Evolutionary conservation across 2,888 invertebrate species (phyloP).

Genomic region (Phorcus lineatus): DNA sequence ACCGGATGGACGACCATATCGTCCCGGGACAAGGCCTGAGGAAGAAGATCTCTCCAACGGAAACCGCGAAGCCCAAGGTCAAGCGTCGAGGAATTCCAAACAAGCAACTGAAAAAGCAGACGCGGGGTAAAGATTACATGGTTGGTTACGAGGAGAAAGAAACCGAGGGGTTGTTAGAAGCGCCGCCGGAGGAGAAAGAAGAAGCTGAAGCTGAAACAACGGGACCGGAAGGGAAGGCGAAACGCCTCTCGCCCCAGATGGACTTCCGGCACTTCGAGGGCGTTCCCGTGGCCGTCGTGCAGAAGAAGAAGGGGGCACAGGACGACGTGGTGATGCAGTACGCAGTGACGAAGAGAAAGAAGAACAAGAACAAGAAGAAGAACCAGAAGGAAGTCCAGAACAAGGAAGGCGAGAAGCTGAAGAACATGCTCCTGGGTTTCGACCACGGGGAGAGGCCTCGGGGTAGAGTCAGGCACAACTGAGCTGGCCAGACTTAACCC

Average conservation of each 20-base stretch:
- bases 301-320: not conserved
- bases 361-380: not conserved
- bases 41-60: not conserved
- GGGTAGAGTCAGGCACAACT: no score
- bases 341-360: not conserved
- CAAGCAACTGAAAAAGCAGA: not conserved
- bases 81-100: slow-evolving; percentile 23
- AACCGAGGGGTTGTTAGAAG: not conserved
- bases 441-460: no score
- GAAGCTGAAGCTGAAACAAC: not conserved
- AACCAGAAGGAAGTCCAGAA: not conserved
- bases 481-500: no score
- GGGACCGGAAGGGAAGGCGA: not conserved
- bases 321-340: not conserved
- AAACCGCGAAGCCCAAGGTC: not conserved
- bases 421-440: no score
- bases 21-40: not conserved
- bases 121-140: not conserved
- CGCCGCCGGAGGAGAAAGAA: not conserved
- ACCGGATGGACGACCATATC: slow-evolving; percentile 18
- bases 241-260: not conserved
- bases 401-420: not conserved
- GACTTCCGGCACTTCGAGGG: slow-evolving; percentile 6
- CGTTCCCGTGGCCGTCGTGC: slow-evolving; percentile 17
- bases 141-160: not conserved